Base-by-base conservation (phyloP, 2,113 vertebrate species). In the Puma concolor region DNA sequence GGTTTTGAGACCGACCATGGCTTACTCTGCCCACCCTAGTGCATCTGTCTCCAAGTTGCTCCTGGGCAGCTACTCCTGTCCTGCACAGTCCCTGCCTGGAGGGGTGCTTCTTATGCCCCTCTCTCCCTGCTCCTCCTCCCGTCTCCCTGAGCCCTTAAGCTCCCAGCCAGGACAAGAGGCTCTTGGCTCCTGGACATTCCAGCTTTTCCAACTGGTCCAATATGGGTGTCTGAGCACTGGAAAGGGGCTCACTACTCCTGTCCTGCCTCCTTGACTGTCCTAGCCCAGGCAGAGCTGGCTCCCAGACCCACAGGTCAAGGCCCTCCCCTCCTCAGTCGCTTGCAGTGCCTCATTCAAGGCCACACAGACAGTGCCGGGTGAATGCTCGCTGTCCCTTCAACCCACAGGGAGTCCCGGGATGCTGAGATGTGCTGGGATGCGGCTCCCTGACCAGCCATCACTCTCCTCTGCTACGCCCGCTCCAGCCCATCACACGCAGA, bases 21-120 rank as follows among this genome's bases (percentile, higher is more conserved):
- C 72, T 48, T 25, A 7, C 77, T 79, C 48, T 0, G 4, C 27
- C 67, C 54, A 38, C 60, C 63, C 82, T 11, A 7, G 29, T 0
- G 1, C 31, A 1, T 27, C 31, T 10, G 41, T 14, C 25, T 67
- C 72, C 1, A 0, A 41, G 14, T 71, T 19, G 1, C 31, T 66
- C 64, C 92, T 29, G 19, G 72, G 33, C 21, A 31, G 54, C 60
- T 10, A 4, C 72, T 48, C 29, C 17, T 21, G 7, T 13, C 27
- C n/a, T 36, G 36, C 67, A 79, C 41, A 27, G 27, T 66, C 83
- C 67, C 69, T 64, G 71, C 52, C 63, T 0, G 0, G n/a, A 44
- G 21, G n/a, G 36, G 3, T 2, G 33, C 63, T 77, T 44, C 60
- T 6, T 16, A 10, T 52, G 71, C 25, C 1, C 79, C 36, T 33